Evolutionary conservation across 2,797 vertebrate genomes (phyloP).

Genomic region (Anas flavirostris): DNA sequence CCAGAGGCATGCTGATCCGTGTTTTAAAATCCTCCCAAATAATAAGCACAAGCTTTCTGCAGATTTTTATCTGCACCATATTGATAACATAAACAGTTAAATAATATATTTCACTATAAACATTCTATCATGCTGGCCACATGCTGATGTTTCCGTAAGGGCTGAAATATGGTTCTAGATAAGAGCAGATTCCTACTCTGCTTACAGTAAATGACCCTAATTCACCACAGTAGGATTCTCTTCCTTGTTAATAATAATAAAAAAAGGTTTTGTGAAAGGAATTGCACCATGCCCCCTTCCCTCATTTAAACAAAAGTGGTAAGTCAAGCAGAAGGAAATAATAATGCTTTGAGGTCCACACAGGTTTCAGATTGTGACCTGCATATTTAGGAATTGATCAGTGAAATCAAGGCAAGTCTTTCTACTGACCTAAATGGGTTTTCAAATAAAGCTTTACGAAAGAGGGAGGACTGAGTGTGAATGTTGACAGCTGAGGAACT

Average conservation of each 20-base stretch:
- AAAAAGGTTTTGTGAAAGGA: background rate
- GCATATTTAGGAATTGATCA: conserved; percentile 26
- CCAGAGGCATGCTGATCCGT: background rate
- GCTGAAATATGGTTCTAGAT: background rate
- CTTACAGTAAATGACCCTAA: background rate
- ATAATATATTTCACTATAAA: background rate
- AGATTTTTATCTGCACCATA: background rate
- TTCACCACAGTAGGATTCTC: background rate
- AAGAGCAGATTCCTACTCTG: background rate
- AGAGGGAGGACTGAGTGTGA: background rate
- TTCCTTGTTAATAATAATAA: background rate
- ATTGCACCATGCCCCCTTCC: background rate
- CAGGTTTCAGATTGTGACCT: conserved; percentile 12
- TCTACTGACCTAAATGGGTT: conserved; percentile 7
- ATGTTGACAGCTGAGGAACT: conserved; percentile 1
- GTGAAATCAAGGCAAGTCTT: conserved; percentile 25
- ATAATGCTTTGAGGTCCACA: background rate
- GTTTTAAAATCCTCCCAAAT: background rate
- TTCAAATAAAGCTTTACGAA: conserved; percentile 9
- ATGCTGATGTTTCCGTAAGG: background rate
- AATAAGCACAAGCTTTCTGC: background rate
- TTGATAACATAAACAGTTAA: background rate
- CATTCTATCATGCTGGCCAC: background rate
- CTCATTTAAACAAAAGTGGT: background rate
- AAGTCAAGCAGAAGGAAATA: conserved; percentile 27